Evolutionary conservation across 2,113 vertebrate species (phyloP).

Genomic region (Salvelinus alpinus): DNA sequence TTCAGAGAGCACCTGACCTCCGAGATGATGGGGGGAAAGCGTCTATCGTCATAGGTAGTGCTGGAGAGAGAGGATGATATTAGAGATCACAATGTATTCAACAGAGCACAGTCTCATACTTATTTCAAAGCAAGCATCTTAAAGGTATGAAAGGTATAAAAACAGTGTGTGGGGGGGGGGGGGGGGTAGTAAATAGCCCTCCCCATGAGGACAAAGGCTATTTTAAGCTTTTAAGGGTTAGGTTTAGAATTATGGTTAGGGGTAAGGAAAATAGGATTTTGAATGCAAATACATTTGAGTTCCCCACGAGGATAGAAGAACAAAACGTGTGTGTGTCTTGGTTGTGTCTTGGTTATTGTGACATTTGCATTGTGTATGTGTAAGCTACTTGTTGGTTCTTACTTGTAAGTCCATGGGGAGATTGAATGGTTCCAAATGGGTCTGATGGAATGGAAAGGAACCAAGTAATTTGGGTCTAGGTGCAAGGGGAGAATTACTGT

Average conservation of each 20-base stretch:
- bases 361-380: neutral
- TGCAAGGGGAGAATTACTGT: slow-evolving; percentile 47
- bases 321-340: too few relatives aligned
- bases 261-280: too few relatives aligned
- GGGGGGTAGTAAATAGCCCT: too few relatives aligned
- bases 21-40: slow-evolving; percentile 57
- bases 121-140: neutral
- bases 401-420: slow-evolving; percentile 76
- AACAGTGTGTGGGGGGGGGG: too few relatives aligned
- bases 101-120: neutral
- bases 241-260: too few relatives aligned
- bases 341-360: neutral
- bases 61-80: slow-evolving; percentile 24
- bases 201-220: too few relatives aligned
- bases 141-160: too few relatives aligned
- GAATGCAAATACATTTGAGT: too few relatives aligned
- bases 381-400: slow-evolving; percentile 16
- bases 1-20: slow-evolving; percentile 77
- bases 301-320: too few relatives aligned
- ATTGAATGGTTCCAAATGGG: slow-evolving; percentile 64
- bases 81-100: neutral
- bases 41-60: slow-evolving; percentile 11
- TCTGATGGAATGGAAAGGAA: neutral
- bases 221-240: too few relatives aligned
- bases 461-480: slow-evolving; percentile 39